Evolutionary conservation across 2,113 vertebrate genomes (phyloP), one percentile per base, ranked within the genome.

Genomic region (Actinemys pallida): DNA sequence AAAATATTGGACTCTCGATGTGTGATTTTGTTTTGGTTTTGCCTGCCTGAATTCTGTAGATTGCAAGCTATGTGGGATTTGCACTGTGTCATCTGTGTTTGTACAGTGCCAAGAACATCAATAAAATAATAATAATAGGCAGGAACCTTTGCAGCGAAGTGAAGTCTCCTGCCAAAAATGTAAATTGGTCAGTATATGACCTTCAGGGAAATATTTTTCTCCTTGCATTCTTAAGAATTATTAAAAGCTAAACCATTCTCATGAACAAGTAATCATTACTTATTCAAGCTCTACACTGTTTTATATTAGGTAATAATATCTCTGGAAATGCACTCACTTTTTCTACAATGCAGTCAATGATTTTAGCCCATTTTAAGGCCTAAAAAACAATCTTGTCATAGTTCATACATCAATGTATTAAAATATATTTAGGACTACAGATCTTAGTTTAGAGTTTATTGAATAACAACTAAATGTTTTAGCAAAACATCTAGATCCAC

Each of bases 201-300:
- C 39, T 47, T 5, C 20, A 45, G 3, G 42, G 8, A 76, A 27
- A 45, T 76, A 27, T 14, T 47, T 76, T 45, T 76, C 50, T 81
- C 24, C 52, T 92, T 83, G 31, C 53, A 82, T 92, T 96, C 65
- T 90, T 87, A 88, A 93, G 91, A 95, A 65, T 50, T 27, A 52
- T 14, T 27, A 78, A 76, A 76, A 76, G 12, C 42, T 27, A 76
- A 76, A 76, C 16, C 65, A 39, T 19, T 72, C 8, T 72, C 17
- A 39, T 39, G 19, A 84, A 87, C 19, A 17, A 7, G 2, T 80
- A 49, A 45, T 54, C 0, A 82, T 80, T 89, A 49, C 81, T 88
- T 20, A 53, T 54, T 83, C 22, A 89, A 49, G 50, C 78, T 84
- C 54, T 88, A 56, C 20, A 69, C 54, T 57, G 22, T 59, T 93